Evolutionary conservation across 2,888 invertebrate genomes (phyloP), one percentile per base, ranked within the genome.

Genomic region (Auanema sp.): DNA sequence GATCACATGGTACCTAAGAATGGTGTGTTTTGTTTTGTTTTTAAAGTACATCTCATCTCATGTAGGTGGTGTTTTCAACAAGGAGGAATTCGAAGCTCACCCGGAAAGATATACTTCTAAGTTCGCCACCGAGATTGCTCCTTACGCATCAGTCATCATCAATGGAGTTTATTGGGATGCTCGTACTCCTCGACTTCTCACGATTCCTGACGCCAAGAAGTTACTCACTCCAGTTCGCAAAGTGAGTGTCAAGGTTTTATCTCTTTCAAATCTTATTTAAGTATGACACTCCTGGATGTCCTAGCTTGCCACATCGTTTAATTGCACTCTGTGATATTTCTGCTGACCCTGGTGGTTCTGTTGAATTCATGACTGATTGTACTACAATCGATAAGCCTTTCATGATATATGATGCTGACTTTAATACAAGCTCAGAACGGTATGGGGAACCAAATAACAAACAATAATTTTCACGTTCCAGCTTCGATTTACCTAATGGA

Each of bases 101-200:
- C 98, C 98, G 0, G 93, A 95, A 81, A 87, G 90, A 79, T 98
- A 97, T 84, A 91, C 92, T 60, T 97, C 97, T 3, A 93, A 91
- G 0, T 98, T 98, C 84, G 93, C 92, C 75, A 92, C 92, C 83
- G 93, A 91, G 87, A 93, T 98, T 74, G 98, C 97, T 0, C 96
- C 98, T 0, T 96, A 94, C 84, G 94, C 96, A 0, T 94, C 95
- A 0, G 93, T 95, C 1, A 90, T 99, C 66, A 89, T 99, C 51
- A 99, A 99, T 84, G 93, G 98, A 33, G 98, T 99, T 79, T 99
- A 97, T 86, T 99, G 96, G 95, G 96, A 95, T 0, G 92, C 94
- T 0, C 92, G 92, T 79, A 92, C 95, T 71, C 98, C 98, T 0
- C 93, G 96, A 83, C 85, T 98, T 40, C 87, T 99, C 58, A 94